A percentile compares a stretch with the other conserved stretches of the same genome.
These are phyloP conservation scores for Phorcus lineatus DNA, from an alignment of 2,888 invertebrate genomes.

Conservation along the genomic window DNA sequence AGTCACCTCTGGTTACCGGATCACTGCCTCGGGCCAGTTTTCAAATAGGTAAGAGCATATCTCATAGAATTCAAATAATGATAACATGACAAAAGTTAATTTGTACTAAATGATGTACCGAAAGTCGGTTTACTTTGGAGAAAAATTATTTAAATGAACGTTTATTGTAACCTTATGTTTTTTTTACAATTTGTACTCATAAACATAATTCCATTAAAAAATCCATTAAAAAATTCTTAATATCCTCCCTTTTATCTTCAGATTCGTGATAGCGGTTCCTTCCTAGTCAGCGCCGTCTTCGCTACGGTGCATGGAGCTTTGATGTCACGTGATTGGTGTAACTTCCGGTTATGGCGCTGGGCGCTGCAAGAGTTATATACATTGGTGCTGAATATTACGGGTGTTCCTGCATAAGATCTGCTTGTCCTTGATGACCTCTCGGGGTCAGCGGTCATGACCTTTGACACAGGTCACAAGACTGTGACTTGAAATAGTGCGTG, in stretches of 20 bases:
- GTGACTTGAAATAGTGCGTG: neutral
- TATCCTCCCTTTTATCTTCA: neutral
- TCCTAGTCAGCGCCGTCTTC: neutral
- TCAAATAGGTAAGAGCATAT: too few relatives aligned
- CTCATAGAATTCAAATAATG: too few relatives aligned
- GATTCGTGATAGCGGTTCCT: neutral
- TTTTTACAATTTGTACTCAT: neutral
- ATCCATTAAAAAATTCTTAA: neutral
- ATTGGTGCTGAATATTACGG: constrained; percentile 7
- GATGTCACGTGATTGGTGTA: neutral
- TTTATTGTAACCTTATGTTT: neutral
- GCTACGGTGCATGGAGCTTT: neutral
- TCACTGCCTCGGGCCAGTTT: too few relatives aligned
- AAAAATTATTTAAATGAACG: neutral
- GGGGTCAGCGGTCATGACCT: too few relatives aligned
- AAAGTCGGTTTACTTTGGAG: too few relatives aligned
- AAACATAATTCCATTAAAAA: neutral
- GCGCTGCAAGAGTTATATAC: neutral
- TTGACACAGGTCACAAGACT: too few relatives aligned
- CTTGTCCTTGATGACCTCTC: too few relatives aligned
- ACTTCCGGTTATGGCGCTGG: neutral
- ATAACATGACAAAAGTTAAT: too few relatives aligned
- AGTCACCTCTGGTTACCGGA: neutral
- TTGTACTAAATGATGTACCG: too few relatives aligned
- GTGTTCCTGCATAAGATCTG: neutral